These are phyloP conservation scores for Rhagologus leucostigma DNA, from an alignment of 2,113 vertebrate species.

Conservation along the genomic window DNA sequence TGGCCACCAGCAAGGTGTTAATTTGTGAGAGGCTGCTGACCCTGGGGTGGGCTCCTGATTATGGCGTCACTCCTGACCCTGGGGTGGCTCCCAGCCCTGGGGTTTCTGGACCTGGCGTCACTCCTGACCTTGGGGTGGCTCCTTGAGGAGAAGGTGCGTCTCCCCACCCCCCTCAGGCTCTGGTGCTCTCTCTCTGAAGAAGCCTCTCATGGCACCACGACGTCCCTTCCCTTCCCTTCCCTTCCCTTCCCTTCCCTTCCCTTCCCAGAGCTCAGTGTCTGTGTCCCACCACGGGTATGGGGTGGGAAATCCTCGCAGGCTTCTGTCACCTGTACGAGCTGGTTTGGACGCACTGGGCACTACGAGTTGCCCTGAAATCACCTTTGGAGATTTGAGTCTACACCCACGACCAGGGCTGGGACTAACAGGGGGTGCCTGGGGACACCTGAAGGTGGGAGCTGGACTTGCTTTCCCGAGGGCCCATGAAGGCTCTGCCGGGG, in stretches of 20 bases:
- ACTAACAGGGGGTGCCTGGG: not conserved
- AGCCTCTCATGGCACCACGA: fast-evolving
- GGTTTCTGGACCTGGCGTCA: too few relatives aligned
- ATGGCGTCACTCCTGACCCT: too few relatives aligned
- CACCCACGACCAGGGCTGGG: not conserved
- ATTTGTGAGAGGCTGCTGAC: not conserved
- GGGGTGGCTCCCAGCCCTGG: not conserved
- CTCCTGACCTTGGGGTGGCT: not conserved
- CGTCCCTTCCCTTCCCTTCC: not conserved
- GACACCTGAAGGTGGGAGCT: not conserved
- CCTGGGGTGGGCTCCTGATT: not conserved
- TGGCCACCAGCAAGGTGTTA: not conserved
- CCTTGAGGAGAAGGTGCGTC: not conserved
- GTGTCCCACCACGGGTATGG: not conserved
- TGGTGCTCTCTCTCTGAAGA: not conserved
- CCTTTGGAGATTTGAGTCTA: not conserved
- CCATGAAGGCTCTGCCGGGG: fast-evolving
- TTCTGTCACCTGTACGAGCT: not conserved
- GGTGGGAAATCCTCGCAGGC: fast-evolving
- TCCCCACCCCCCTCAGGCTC: not conserved
- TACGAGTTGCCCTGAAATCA: not conserved
- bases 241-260: not conserved
- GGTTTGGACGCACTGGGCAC: not conserved
- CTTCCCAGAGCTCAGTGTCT: not conserved
- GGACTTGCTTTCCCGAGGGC: not conserved